Evolutionary conservation across 1,140 invertebrate genomes (phyloP), one percentile per base, ranked within the genome.

Genomic region (Drosophila tropicalis): DNA sequence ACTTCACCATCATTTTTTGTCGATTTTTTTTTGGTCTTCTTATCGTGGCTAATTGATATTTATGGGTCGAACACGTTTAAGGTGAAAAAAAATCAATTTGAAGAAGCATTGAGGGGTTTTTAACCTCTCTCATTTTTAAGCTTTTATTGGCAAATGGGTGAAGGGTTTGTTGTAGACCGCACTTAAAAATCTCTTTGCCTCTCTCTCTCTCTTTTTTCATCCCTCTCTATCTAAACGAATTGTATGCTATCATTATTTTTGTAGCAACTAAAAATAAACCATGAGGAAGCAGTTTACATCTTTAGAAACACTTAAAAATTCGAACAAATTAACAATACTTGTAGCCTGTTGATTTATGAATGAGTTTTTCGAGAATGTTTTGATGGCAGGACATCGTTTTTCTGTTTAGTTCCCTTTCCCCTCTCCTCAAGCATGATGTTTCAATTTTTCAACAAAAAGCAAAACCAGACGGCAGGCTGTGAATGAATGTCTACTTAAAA

Each of bases 31-130:
- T 12, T 39, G 9, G 13, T 12, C 29, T 2, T 39, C 60, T 70
- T 82, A 79, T 82, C 79, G 67, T 60, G 57, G 79, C 67, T 87
- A 85, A 85, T 85, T 85, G 79, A 82, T 85, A 85, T 85, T 85
- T 85, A 85, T 85, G 41, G 75, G 54, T 81, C 55, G 40, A 79
- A 75, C 82, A 87, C 71, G 82, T 82, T 85, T 62, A 29, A 75
- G 64, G 72, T 75, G 57, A 57, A 29, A 75, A 57, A 75, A 75
- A 75, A 51, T 51, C 44, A 51, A 51, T 75, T 32, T 75, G 57
- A 75, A 75, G 10, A 62, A 68, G 22, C 29, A 36, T 64, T 60
- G 3, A n/a, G 22, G 39, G 54, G 40, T 17, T 19, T 65, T 39
- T 22, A 44, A n/a, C 44, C 15, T 47, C 41, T 66, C 60, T 10